Conservation (phyloP, 2,888 invertebrate genomes). For the Dasypolia templi region DNA sequence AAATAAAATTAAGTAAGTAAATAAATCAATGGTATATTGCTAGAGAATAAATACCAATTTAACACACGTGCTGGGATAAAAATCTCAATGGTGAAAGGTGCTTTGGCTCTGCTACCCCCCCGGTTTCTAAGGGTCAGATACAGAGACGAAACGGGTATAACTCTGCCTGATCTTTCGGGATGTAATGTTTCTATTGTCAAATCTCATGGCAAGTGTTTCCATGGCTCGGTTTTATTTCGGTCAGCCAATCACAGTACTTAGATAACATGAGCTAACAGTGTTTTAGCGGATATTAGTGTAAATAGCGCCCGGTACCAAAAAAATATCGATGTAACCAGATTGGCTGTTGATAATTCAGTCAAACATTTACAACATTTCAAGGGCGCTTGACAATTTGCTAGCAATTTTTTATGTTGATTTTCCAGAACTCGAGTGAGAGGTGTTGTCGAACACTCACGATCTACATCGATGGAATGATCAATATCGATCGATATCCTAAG, state of each 20-base stretch:
- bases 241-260: background rate
- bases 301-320: too few species aligned
- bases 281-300: too few species aligned
- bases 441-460: background rate
- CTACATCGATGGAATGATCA: background rate
- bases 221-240: background rate
- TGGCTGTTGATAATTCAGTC: too few species aligned
- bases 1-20: slow-evolving; percentile 18
- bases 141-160: too few species aligned
- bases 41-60: slow-evolving; percentile 4
- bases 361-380: too few species aligned
- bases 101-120: background rate
- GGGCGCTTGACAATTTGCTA: background rate
- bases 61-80: background rate
- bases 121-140: too few species aligned
- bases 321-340: too few species aligned
- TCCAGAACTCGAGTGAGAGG: too few species aligned
- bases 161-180: background rate
- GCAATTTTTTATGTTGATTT: background rate
- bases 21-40: slow-evolving; percentile 22
- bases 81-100: background rate
- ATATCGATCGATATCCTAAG: background rate
- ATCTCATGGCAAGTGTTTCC: background rate
- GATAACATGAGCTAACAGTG: too few species aligned
- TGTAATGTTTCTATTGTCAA: background rate